Evolutionary conservation across 1,140 invertebrate species (phyloP).

Genomic region (Drosophila nigromelanica): DNA sequence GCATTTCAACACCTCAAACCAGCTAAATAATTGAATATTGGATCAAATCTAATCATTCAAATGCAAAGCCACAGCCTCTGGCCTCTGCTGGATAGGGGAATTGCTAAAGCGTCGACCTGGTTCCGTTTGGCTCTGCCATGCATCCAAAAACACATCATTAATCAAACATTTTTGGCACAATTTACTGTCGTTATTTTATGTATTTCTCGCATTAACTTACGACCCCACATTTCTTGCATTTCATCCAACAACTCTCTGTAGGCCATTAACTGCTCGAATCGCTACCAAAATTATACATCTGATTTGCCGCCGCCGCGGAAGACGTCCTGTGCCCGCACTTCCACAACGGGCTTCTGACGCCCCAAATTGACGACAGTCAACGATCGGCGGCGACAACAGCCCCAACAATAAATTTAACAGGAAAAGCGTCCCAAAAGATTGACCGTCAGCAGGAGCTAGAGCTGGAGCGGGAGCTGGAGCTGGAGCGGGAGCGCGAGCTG

Average conservation of each 20-base stretch:
- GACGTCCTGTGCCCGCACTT: conserved; percentile 76
- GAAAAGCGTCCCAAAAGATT: conserved; percentile 26
- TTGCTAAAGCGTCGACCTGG: conserved; percentile 29
- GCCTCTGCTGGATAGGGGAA: conserved; percentile 48
- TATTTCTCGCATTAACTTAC: conserved; percentile 62
- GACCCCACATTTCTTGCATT: conserved; percentile 27
- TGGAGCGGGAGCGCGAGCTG: background rate
- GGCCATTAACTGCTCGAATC: conserved; percentile 75
- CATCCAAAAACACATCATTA: conserved; percentile 63
- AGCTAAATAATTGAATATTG: conserved; percentile 81
- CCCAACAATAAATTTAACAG: conserved; percentile 15
- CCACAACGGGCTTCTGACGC: conserved; percentile 71
- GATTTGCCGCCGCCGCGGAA: conserved; percentile 79
- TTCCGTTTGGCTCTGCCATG: conserved; percentile 14
- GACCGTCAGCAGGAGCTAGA: conserved; percentile 23
- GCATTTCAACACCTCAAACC: conserved; percentile 80
- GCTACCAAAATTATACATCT: conserved; percentile 78
- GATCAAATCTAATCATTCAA: conserved; percentile 82
- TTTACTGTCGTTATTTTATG: conserved; percentile 50
- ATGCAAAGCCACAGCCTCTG: conserved; percentile 65
- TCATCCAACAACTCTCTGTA: conserved; percentile 40
- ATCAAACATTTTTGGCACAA: conserved; percentile 69
- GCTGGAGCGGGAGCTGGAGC: no score
- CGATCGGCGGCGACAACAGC: conserved; percentile 4
- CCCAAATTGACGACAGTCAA: background rate